phyloP scores from a whole-genome alignment of 2,113 vertebrate genomes.

The Sturnira hondurensis region DNA sequence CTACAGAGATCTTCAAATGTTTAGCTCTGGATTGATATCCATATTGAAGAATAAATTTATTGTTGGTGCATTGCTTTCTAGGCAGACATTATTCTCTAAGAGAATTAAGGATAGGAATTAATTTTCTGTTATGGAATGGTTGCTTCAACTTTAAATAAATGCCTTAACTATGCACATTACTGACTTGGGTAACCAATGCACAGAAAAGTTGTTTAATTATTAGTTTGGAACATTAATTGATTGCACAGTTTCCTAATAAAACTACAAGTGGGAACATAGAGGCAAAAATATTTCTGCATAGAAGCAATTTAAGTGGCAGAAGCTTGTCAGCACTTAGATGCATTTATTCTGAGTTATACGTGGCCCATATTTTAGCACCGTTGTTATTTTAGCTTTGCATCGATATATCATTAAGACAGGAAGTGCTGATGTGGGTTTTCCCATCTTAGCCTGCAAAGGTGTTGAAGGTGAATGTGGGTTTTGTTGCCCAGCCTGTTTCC shows the following conservation, averaged over 20 bases:
- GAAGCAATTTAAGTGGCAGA: slow-evolving; percentile 62
- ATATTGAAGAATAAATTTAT: slow-evolving; percentile 73
- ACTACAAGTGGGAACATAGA: slow-evolving; percentile 28
- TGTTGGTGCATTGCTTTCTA: slow-evolving; percentile 73
- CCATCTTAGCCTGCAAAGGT: slow-evolving; percentile 19
- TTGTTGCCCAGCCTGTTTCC: background rate
- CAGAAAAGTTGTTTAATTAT: slow-evolving; percentile 26
- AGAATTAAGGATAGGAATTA: slow-evolving; percentile 69
- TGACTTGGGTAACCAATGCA: slow-evolving; percentile 51
- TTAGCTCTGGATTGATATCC: slow-evolving; percentile 70
- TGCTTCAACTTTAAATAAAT: slow-evolving; percentile 9
- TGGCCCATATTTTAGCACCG: slow-evolving; percentile 20
- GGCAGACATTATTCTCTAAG: slow-evolving; percentile 54
- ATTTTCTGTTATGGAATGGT: slow-evolving; percentile 60
- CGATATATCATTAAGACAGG: slow-evolving; percentile 20
- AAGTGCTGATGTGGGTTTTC: slow-evolving; percentile 53
- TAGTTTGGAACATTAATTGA: slow-evolving; percentile 31
- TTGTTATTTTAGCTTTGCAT: slow-evolving; percentile 48
- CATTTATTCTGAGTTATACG: slow-evolving; percentile 57
- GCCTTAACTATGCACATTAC: background rate
- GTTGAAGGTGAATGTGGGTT: slow-evolving; percentile 44
- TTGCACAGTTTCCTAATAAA: slow-evolving; percentile 50
- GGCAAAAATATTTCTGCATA: slow-evolving; percentile 41
- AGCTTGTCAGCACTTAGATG: slow-evolving; percentile 47
- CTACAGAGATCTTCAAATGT: slow-evolving; percentile 73